Evolutionary conservation across 1,140 invertebrate genomes (phyloP).

Genomic region (Limonius californicus): DNA sequence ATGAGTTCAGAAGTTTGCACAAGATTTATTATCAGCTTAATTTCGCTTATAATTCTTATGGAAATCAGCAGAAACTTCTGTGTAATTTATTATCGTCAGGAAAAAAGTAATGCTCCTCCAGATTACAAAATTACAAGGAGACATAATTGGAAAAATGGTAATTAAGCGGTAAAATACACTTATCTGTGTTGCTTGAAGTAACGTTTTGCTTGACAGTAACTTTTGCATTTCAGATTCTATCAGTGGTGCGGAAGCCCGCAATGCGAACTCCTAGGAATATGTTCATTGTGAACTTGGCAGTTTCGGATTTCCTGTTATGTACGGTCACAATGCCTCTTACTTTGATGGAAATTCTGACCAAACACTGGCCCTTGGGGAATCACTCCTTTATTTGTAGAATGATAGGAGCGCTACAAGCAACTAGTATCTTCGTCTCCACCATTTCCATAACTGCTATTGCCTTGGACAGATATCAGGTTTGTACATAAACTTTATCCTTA

Average conservation of each 20-base stretch:
- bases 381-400: conserved; percentile 71
- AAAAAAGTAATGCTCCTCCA: too few relatives aligned
- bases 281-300: conserved; percentile 86
- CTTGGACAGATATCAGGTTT: conserved; percentile 72
- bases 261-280: conserved; percentile 85
- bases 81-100: too few relatives aligned
- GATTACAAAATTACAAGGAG: too few relatives aligned
- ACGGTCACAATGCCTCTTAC: conserved; percentile 83
- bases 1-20: too few relatives aligned
- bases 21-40: too few relatives aligned
- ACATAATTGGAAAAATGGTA: too few relatives aligned
- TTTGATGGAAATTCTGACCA: conserved; percentile 72
- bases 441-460: conserved; percentile 88
- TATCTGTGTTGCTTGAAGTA: too few relatives aligned
- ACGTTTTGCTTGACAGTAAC: too few relatives aligned
- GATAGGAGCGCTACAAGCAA: conserved; percentile 75
- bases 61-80: too few relatives aligned
- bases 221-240: conserved; percentile 42
- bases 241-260: conserved; percentile 67
- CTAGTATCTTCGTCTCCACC: conserved; percentile 84
- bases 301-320: conserved; percentile 80
- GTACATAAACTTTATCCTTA: too few relatives aligned
- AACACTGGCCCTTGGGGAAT: conserved; percentile 69
- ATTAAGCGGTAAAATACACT: too few relatives aligned
- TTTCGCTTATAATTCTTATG: too few relatives aligned